A percentile compares a stretch with the other conserved stretches of the same genome.
Conservation (phyloP, 2,113 vertebrate genomes). For the Brachyhypopomus gauderio region DNA sequence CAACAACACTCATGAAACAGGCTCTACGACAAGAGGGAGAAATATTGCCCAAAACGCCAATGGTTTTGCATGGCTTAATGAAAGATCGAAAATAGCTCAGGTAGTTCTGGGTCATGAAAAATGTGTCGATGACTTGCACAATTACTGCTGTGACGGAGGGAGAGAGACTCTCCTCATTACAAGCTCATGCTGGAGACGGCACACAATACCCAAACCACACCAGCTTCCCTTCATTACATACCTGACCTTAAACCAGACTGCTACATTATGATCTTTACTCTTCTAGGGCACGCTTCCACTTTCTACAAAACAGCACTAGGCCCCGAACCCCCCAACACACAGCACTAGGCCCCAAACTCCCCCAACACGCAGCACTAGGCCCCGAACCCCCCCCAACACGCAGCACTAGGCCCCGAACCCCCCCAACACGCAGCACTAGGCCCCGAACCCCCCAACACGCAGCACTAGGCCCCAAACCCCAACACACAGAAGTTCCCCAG, state of each 20-base stretch:
- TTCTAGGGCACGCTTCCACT: too few species aligned
- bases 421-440: too few species aligned
- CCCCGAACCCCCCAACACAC: background rate
- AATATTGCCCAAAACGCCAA: background rate
- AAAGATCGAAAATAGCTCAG: conserved; percentile 25
- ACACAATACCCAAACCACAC: background rate
- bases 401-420: background rate
- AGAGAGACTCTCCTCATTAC: conserved; percentile 5
- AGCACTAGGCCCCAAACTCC: background rate
- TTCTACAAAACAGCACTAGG: too few species aligned
- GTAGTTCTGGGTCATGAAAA: conserved; percentile 23
- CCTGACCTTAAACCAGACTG: too few species aligned
- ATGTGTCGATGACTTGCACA: conserved; percentile 34
- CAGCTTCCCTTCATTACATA: background rate
- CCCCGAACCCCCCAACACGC: background rate
- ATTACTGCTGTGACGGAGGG: conserved; percentile 1
- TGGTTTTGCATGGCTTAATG: conserved; percentile 2
- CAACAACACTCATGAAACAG: background rate
- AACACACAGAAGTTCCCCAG: background rate
- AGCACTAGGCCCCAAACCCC: background rate
- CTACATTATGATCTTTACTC: too few species aligned
- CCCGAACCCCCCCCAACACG: too few species aligned
- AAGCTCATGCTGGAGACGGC: background rate
- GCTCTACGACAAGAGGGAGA: conserved; percentile 12
- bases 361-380: too few species aligned